phyloP scores from a whole-genome alignment of 2,797 vertebrate species.

The Oryzias dopingdopingensis region DNA sequence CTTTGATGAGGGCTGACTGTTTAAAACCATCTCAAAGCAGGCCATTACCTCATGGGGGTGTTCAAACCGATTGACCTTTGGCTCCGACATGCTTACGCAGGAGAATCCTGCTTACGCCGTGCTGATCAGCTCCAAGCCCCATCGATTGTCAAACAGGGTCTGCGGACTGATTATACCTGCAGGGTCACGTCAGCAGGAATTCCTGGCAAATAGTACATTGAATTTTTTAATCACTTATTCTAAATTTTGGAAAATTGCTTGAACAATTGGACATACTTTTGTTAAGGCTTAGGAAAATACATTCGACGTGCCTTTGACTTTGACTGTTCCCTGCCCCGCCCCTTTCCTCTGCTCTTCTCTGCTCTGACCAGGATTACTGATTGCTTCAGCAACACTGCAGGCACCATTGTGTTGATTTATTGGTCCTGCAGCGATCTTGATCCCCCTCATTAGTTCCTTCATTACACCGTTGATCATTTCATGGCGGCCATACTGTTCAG shows the following conservation, averaged over 20 bases:
- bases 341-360: conserved; percentile 2
- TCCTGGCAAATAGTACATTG: conserved; percentile 21
- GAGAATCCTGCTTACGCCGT: conserved; percentile 46
- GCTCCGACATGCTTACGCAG: conserved; percentile 47
- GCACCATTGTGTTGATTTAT: conserved; percentile 78
- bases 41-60: conserved; percentile 19
- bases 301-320: conserved; percentile 44
- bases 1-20: conserved; percentile 43
- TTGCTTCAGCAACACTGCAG: conserved; percentile 64
- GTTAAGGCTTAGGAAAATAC: conserved; percentile 30
- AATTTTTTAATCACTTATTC: conserved; percentile 2
- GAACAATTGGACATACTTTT: not conserved
- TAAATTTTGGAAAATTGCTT: not conserved
- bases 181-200: conserved; percentile 23
- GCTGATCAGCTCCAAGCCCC: conserved; percentile 57
- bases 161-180: conserved; percentile 45
- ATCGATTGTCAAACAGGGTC: conserved; percentile 53
- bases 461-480: conserved; percentile 74
- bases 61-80: conserved; percentile 59
- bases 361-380: conserved; percentile 63
- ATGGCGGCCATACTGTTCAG: conserved; percentile 47
- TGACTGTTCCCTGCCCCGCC: conserved; percentile 44
- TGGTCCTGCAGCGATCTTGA: conserved; percentile 67
- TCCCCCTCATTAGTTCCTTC: conserved; percentile 80
- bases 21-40: conserved; percentile 36